These are phyloP conservation scores for Tetranychus truncatus DNA, from an alignment of 2,888 invertebrate species.

Conservation along the genomic window DNA sequence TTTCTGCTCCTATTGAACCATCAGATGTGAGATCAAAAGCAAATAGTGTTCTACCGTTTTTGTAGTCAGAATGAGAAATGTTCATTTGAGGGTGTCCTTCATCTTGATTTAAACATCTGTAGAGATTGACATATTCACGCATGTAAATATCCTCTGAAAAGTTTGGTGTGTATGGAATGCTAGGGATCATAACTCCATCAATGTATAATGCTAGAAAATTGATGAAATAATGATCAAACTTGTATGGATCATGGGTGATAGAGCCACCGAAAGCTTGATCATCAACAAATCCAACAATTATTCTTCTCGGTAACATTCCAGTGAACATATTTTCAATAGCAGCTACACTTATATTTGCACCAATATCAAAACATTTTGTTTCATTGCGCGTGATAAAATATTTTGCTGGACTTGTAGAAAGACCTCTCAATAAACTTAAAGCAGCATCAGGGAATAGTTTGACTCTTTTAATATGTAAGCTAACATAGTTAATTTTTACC, in stretches of 20 bases:
- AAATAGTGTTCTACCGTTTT: neutral
- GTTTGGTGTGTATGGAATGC: neutral
- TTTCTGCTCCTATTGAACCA: neutral
- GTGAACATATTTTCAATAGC: neutral
- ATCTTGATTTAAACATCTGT: neutral
- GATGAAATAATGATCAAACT: neutral
- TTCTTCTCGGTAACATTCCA: constrained; percentile 5
- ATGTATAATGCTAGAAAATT: neutral
- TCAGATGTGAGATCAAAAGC: neutral
- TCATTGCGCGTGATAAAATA: neutral
- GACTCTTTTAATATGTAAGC: neutral
- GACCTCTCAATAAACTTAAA: neutral
- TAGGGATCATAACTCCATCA: neutral
- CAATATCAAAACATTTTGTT: neutral
- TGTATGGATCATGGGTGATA: neutral
- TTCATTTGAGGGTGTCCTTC: neutral
- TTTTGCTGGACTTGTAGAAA: neutral
- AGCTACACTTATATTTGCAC: neutral
- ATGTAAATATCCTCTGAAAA: neutral
- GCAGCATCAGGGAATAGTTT: neutral
- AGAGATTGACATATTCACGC: neutral
- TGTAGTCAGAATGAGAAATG: neutral
- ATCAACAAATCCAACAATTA: neutral
- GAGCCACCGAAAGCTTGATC: neutral
- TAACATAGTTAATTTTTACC: neutral